Evolutionary conservation across 2,888 invertebrate species (phyloP), one percentile per base, ranked within the genome.

Genomic region (Ferrisia virgata): DNA sequence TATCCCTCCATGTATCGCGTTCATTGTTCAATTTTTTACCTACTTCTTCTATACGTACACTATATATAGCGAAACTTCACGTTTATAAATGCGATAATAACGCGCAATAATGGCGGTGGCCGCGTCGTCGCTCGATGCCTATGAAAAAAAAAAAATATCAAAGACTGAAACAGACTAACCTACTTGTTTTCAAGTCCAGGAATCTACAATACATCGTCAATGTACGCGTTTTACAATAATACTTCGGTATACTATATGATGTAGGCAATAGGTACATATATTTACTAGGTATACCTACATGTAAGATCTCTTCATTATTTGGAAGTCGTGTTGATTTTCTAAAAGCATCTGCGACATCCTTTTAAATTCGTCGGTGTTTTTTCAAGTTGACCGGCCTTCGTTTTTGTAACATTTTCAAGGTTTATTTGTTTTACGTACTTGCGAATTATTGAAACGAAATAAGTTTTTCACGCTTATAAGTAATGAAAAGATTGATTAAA

Each of bases 21-120:
- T 33, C 58, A 82, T 69, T 82, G 64, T 82, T 40, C 4, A 36
- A 58, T 82, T 82, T 81, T 82, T 82, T 82, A 82, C 82, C 82
- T 82, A 82, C 40, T 82, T 82, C 25, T 69, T n/a, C 69, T 22
- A 39, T 39, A 36, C 5, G 40, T 4, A 64, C 11, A 39, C 33
- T 25, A n/a, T n/a, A n/a, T n/a, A n/a, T n/a, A 81, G 28, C 53
- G 33, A 43, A 22, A 28, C 58, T 22, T 64, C 58, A 28, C 28
- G 28, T 47, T n/a, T 47, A 28, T 79, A 79, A 22, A 53, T 53
- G 33, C 2, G 18, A 81, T 81, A 81, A 81, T 81, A 81, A 43
- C 47, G 58, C 33, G 33, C 72, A 33, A 72, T 81, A 81, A 81
- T 81, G 53, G 43, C 53, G 18, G 81, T n/a, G n/a, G n/a, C n/a